A percentile compares a stretch with the other conserved stretches of the same genome.
These are phyloP conservation scores for Colius striatus DNA, from an alignment of 2,113 vertebrate genomes.

Conservation along the genomic window DNA sequence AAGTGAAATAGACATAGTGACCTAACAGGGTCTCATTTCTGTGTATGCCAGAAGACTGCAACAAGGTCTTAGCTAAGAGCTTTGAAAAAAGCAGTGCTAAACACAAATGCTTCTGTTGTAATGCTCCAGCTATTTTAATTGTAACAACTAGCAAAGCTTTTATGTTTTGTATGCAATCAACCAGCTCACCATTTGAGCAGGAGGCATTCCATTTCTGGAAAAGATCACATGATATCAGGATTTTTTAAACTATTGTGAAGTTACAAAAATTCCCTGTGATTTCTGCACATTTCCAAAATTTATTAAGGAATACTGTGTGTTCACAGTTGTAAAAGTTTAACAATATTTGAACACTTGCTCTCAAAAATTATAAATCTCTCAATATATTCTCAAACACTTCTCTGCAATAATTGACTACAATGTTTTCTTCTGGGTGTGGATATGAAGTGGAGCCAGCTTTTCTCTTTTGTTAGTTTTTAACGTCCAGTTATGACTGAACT, in stretches of 20 bases:
- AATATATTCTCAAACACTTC: background rate
- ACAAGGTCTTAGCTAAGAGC: background rate
- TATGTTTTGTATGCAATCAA: background rate
- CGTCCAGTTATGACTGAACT: background rate
- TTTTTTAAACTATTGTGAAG: background rate
- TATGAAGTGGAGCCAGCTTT: background rate
- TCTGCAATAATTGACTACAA: background rate
- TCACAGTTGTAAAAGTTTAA: background rate
- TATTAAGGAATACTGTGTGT: background rate
- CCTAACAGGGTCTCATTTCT: background rate
- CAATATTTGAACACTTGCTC: background rate
- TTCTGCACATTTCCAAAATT: background rate
- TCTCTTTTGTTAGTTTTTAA: background rate
- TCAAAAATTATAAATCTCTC: background rate
- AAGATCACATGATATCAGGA: background rate
- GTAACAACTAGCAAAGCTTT: background rate
- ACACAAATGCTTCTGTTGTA: slow-evolving; percentile 3
- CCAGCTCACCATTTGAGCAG: background rate
- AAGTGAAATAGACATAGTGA: background rate
- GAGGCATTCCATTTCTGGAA: background rate
- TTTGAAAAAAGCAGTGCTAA: background rate
- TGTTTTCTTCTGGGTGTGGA: background rate
- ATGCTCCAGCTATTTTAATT: slow-evolving; percentile 24
- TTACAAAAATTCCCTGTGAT: background rate
- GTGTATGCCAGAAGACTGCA: background rate